These are phyloP conservation scores for Novumbra hubbsi DNA, from an alignment of 2,797 vertebrate genomes.

Conservation along the genomic window DNA sequence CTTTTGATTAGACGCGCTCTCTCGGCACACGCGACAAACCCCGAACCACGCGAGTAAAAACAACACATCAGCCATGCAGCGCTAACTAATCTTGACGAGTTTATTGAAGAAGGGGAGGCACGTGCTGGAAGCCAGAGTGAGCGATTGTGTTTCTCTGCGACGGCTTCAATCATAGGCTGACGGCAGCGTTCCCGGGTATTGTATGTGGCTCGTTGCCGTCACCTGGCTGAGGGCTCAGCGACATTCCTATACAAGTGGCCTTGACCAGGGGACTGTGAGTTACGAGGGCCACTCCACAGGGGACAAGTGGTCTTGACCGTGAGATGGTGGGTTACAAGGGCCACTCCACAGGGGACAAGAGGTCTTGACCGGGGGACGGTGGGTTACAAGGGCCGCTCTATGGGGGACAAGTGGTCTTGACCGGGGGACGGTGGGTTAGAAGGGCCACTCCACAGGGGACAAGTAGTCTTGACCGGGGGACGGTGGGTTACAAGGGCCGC, in stretches of 20 bases:
- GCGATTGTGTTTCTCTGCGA: conserved; percentile 17
- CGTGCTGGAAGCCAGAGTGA: neutral
- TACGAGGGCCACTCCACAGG: too few relatives aligned
- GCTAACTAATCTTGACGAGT: conserved; percentile 8
- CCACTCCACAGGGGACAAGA: neutral
- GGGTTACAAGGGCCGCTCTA: too few relatives aligned
- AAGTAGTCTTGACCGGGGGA: conserved; percentile 52
- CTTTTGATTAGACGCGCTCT: conserved; percentile 65
- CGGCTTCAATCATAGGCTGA: conserved; percentile 16
- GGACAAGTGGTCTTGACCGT: neutral
- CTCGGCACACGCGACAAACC: conserved; percentile 22
- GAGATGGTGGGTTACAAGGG: too few relatives aligned
- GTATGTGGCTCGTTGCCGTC: conserved; percentile 50
- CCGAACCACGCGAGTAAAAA: neutral
- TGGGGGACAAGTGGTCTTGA: neutral
- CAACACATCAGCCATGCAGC: conserved; percentile 20
- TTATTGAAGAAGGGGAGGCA: neutral
- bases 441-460: neutral
- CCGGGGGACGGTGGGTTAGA: too few relatives aligned
- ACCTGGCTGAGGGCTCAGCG: conserved; percentile 36
- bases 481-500: conserved; percentile 31
- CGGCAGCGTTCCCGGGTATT: conserved; percentile 37
- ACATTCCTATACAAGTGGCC: conserved; percentile 8
- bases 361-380: too few relatives aligned
- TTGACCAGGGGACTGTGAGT: too few relatives aligned